Evolutionary conservation across 2,888 invertebrate species (phyloP).

Genomic region (Chirona hameri): DNA sequence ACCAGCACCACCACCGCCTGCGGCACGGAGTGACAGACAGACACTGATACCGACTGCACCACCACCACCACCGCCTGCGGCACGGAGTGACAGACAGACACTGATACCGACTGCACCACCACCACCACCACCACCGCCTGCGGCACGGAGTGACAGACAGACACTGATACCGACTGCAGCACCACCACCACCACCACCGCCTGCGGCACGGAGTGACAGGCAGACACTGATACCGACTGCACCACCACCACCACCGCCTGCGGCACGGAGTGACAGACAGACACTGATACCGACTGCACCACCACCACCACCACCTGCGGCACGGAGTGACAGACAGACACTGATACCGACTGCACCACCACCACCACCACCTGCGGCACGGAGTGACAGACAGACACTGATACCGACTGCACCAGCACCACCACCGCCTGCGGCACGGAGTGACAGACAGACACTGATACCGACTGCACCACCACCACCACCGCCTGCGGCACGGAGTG

Average conservation of each 20-base stretch:
- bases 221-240: conserved; percentile 29
- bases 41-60: conserved; percentile 44
- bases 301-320: conserved; percentile 51
- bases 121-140: conserved; percentile 53
- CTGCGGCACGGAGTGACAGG: conserved; percentile 39
- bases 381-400: no score
- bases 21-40: not conserved
- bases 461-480: conserved; percentile 50
- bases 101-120: conserved; percentile 43
- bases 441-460: not conserved
- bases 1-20: conserved; percentile 54
- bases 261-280: not conserved
- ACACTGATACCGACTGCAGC: conserved; percentile 45
- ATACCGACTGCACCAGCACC: conserved; percentile 49
- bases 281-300: conserved; percentile 44
- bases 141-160: not conserved
- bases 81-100: no score
- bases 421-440: conserved; percentile 48
- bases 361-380: conserved; percentile 50
- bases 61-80: conserved; percentile 51
- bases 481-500: conserved; percentile 44
- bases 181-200: conserved; percentile 54
- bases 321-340: no score
- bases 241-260: conserved; percentile 53
- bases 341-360: conserved; percentile 45